These are phyloP conservation scores for Protonibea diacanthus DNA, from an alignment of 2,797 vertebrate genomes.

Conservation along the genomic window DNA sequence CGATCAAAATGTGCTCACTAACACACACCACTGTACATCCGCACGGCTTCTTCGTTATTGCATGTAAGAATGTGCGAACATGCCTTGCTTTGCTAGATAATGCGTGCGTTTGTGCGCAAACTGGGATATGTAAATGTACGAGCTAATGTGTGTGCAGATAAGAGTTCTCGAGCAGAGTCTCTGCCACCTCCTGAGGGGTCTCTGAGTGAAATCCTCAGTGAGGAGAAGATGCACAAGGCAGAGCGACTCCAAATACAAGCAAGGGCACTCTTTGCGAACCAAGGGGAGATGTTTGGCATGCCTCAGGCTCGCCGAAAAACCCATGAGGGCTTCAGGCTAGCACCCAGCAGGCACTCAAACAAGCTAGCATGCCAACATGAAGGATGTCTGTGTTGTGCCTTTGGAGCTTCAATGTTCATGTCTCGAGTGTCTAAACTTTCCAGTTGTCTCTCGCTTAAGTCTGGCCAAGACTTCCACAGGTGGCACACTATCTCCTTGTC, in stretches of 20 bases:
- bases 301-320: conserved; percentile 48
- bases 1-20: conserved; percentile 47
- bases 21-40: conserved; percentile 3
- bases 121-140: conserved; percentile 43
- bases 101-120: conserved; percentile 40
- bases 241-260: conserved; percentile 54
- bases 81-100: conserved; percentile 36
- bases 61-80: conserved; percentile 25
- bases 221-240: conserved; percentile 29
- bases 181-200: conserved; percentile 58
- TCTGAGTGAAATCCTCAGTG: conserved; percentile 48
- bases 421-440: conserved; percentile 44
- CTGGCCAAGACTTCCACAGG: conserved; percentile 25
- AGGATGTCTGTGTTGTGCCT: conserved; percentile 36
- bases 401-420: conserved; percentile 22
- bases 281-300: conserved; percentile 52
- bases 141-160: conserved; percentile 55
- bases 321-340: conserved; percentile 53
- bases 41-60: background rate
- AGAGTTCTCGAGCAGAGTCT: conserved; percentile 54
- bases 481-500: conserved; percentile 17
- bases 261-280: conserved; percentile 50
- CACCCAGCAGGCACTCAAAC: conserved; percentile 60
- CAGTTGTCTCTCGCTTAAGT: conserved; percentile 28
- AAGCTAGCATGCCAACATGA: conserved; percentile 33